phyloP scores from a whole-genome alignment of 2,113 vertebrate species.

The Grus americana region DNA sequence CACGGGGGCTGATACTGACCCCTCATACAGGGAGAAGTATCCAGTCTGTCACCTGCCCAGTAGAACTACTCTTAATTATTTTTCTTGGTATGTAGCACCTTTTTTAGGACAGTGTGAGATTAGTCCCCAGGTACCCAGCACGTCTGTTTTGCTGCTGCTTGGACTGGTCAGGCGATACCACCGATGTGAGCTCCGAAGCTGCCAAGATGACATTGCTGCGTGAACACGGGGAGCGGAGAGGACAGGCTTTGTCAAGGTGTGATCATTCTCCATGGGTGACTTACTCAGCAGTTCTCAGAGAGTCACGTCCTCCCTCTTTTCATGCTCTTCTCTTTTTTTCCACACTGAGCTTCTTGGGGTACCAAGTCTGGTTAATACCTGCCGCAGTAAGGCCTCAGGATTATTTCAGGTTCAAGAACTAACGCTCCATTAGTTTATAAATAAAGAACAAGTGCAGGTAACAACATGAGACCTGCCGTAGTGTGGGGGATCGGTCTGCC shows the following conservation, averaged over 20 bases:
- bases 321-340: neutral
- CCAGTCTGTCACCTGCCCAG: neutral
- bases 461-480: neutral
- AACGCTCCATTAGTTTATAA: neutral
- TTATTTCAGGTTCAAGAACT: neutral
- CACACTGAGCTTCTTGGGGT: neutral
- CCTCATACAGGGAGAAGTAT: neutral
- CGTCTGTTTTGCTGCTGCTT: neutral
- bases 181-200: neutral
- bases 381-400: neutral
- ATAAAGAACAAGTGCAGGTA: neutral
- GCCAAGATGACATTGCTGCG: neutral
- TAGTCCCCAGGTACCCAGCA: neutral
- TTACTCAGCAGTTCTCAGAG: neutral
- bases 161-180: neutral
- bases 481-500: neutral
- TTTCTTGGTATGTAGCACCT: neutral
- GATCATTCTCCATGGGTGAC: neutral
- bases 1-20: neutral
- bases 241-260: neutral
- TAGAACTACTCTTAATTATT: neutral
- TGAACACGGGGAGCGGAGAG: neutral
- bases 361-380: neutral
- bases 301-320: neutral
- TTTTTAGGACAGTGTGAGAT: neutral